A percentile compares a stretch with the other conserved stretches of the same genome.
Evolutionary conservation across 2,113 vertebrate species (phyloP).

Genomic region (Nestor notabilis): DNA sequence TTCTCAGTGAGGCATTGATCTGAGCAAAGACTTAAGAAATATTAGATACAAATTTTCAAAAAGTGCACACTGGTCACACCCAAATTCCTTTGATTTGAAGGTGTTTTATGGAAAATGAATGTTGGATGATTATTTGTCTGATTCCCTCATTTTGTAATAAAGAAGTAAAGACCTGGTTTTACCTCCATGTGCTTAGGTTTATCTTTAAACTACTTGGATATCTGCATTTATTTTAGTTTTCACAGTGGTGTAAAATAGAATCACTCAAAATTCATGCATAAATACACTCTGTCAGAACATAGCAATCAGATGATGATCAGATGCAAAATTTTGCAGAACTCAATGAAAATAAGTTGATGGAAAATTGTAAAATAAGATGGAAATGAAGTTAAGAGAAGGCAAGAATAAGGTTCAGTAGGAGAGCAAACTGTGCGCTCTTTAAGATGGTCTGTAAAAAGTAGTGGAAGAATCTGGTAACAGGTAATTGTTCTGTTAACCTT

Average conservation of each 20-base stretch:
- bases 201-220: neutral
- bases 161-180: neutral
- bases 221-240: neutral
- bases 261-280: neutral
- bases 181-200: neutral
- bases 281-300: neutral
- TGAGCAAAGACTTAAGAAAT: neutral
- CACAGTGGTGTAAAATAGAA: neutral
- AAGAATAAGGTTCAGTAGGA: neutral
- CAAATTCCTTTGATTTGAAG: neutral
- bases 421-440: neutral
- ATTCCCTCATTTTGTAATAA: neutral
- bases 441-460: neutral
- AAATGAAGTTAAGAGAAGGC: neutral
- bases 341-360: neutral
- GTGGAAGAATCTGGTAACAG: neutral
- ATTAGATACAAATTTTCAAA: neutral
- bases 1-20: neutral
- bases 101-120: neutral
- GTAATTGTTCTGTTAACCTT: neutral
- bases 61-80: neutral
- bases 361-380: neutral
- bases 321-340: neutral
- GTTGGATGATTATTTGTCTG: neutral
- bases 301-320: neutral